Evolutionary conservation across 2,797 vertebrate species (phyloP), one percentile per base, ranked within the genome.

Genomic region (Synanceia verrucosa): DNA sequence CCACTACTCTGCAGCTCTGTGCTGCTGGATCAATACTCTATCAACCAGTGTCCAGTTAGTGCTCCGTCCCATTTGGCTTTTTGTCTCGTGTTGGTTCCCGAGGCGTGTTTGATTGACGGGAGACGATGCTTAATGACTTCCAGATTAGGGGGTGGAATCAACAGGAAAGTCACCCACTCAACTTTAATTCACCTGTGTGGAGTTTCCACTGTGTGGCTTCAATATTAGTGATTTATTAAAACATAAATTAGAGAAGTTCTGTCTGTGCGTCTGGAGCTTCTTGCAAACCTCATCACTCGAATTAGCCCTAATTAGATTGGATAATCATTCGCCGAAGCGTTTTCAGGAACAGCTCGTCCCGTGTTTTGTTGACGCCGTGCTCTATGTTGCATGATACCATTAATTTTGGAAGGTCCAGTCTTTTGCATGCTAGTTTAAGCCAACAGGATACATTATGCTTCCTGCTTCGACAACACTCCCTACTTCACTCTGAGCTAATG

Each of bases 361-460:
- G 24, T 36, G 55, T 62, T 57, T 52, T 60, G 76, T 65, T 48
- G 48, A 70, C 67, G 63, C 51, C 53, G 29, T 2, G 71, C 64
- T 82, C 53, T 33, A 63, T 79, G 81, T 83, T 75, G 51, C 66
- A 58, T 75, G 67, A 79, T 58, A 31, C 50, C 44, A 84, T 86
- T 87, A 19, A 86, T 88, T 88, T 84, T 16, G 31, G 71, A 56
- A 57, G 73, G 56, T 77, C 78, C 39, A 65, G 62, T 87, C 77
- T 86, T 90, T 88, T 87, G 70, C 85, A 79, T 83, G 81, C 31
- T 6, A 44, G 69, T 69, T 83, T 67, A 74, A 73, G 70, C 79
- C 68, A 84, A 89, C 73, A 71, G 83, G 89, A 89, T 78, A 79
- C 81, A 83, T 89, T 82, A 85, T 86, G 83, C 86, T 90, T 91